A percentile compares a stretch with the other conserved stretches of the same genome.
phyloP scores from a whole-genome alignment of 92 coral and sea anemone species.

The Epizoanthus scotinus region DNA sequence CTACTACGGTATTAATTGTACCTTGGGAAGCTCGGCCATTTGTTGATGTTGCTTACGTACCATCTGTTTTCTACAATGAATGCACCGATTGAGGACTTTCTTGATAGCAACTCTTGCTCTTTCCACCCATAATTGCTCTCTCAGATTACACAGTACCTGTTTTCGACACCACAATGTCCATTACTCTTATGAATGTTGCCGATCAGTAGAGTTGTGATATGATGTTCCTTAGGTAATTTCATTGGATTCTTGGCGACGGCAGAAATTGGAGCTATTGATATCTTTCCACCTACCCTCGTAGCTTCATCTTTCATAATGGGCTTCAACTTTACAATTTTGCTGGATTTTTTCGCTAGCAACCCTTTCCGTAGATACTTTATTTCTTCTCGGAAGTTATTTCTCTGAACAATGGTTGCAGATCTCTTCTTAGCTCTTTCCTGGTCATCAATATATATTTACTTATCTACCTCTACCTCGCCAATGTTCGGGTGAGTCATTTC shows the following conservation, averaged over 20 bases:
- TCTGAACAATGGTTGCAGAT: conserved; percentile 43
- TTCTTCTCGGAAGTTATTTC: conserved; percentile 39
- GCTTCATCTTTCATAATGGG: conserved; percentile 49
- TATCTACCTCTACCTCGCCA: background rate
- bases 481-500: conserved; percentile 46
- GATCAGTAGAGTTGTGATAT: conserved; percentile 36
- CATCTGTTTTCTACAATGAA: conserved; percentile 40
- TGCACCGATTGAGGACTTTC: conserved; percentile 37
- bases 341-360: conserved; percentile 35
- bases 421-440: conserved; percentile 45
- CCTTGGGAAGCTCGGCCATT: conserved; percentile 52
- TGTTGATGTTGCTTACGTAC: conserved; percentile 32
- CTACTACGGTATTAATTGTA: conserved; percentile 49
- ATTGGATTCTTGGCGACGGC: conserved; percentile 52
- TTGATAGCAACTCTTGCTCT: conserved; percentile 53
- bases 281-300: conserved; percentile 41
- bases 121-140: conserved; percentile 52
- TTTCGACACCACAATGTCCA: conserved; percentile 65
- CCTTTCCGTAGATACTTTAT: conserved; percentile 27
- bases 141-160: conserved; percentile 38
- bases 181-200: conserved; percentile 25
- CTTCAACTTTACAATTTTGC: conserved; percentile 39
- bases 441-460: conserved; percentile 33
- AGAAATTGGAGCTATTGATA: conserved; percentile 47
- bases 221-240: conserved; percentile 43